Conservation (phyloP, 2,888 invertebrate genomes). For the Cephus nigrinus region DNA sequence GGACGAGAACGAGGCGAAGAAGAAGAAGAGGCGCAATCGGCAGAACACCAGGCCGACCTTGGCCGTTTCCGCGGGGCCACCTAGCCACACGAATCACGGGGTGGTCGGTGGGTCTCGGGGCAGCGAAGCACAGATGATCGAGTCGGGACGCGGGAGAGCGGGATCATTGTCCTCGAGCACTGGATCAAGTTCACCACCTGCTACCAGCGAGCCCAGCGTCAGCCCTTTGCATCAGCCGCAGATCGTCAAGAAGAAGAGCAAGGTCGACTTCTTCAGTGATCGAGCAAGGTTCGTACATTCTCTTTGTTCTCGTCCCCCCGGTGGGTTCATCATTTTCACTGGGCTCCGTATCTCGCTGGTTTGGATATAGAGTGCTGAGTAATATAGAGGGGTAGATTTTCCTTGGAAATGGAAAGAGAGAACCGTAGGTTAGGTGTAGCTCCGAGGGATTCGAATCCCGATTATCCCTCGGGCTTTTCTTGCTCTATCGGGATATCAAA, state of each 20-base stretch:
- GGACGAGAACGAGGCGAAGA: slow-evolving; percentile 71
- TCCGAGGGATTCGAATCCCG: background rate
- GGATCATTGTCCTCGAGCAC: slow-evolving; percentile 83
- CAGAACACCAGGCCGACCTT: slow-evolving; percentile 74
- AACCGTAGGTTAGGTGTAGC: background rate
- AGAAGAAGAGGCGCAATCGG: slow-evolving; percentile 77
- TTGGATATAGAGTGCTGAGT: background rate
- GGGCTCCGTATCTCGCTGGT: background rate
- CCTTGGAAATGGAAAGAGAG: background rate
- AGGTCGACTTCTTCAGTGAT: slow-evolving; percentile 82
- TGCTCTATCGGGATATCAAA: background rate
- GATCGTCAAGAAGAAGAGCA: slow-evolving; percentile 78
- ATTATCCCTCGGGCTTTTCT: background rate
- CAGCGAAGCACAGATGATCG: slow-evolving; percentile 56
- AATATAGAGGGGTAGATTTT: background rate
- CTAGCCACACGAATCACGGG: slow-evolving; percentile 62
- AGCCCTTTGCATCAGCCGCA: slow-evolving; percentile 76
- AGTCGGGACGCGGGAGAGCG: slow-evolving; percentile 72
- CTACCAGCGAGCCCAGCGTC: slow-evolving; percentile 80
- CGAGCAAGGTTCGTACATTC: slow-evolving; percentile 77
- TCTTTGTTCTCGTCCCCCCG: background rate
- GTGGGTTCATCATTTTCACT: background rate
- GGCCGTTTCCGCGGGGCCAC: slow-evolving; percentile 69
- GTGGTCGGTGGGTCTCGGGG: slow-evolving; percentile 31
- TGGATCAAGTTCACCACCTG: slow-evolving; percentile 85